Percentiles rank a stretch among this genome's conserved stretches.
These are phyloP conservation scores for Catostylus mosaicus DNA, from an alignment of 30 jellyfish, hydroid and myxozoan genomes.

Conservation along the genomic window DNA sequence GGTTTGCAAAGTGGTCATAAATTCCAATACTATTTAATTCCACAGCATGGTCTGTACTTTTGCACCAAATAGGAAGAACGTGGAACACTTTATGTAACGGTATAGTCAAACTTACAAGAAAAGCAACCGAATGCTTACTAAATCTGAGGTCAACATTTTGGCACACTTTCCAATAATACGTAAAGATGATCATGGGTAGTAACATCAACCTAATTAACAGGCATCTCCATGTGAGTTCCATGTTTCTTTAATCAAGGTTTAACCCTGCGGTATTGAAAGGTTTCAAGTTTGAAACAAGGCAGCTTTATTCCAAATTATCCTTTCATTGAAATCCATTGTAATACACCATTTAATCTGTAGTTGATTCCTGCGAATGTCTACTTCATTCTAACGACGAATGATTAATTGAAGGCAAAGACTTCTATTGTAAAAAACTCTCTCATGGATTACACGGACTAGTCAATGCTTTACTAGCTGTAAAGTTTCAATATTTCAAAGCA, in stretches of 20 bases:
- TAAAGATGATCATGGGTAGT: neutral
- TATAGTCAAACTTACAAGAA: too few relatives aligned
- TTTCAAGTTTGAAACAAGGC: neutral
- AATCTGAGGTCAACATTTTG: too few relatives aligned
- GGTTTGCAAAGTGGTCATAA: too few relatives aligned
- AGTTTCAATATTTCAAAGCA: neutral
- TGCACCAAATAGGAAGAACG: too few relatives aligned
- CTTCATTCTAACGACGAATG: neutral
- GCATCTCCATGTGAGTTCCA: constrained; percentile 3
- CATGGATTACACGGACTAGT: neutral
- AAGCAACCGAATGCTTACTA: too few relatives aligned
- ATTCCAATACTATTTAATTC: too few relatives aligned
- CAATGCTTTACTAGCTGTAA: neutral
- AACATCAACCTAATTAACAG: too few relatives aligned
- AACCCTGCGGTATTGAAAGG: neutral
- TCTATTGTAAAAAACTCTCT: neutral
- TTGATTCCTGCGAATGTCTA: neutral
- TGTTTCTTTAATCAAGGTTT: neutral
- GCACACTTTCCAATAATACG: too few relatives aligned
- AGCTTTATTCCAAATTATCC: neutral
- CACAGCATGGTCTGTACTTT: too few relatives aligned
- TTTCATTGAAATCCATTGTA: neutral
- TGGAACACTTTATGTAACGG: too few relatives aligned
- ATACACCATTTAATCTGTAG: neutral
- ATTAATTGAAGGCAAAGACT: neutral